Conservation (phyloP, 2,113 vertebrate species). For the Hippoglossus stenolepis region DNA sequence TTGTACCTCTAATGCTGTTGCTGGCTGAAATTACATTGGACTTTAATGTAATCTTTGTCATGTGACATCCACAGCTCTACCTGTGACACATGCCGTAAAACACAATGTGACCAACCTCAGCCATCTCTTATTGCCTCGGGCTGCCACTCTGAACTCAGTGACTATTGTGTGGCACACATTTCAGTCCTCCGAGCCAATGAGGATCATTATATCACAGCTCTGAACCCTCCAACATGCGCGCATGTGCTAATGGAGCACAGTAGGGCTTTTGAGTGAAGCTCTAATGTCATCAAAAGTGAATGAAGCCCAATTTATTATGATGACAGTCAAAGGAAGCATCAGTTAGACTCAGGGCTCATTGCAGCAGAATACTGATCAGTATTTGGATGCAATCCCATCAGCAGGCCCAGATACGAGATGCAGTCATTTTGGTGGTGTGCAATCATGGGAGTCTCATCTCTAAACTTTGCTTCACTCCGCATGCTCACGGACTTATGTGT, state of each 20-base stretch:
- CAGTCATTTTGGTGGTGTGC: conserved; percentile 16
- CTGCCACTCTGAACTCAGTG: conserved; percentile 11
- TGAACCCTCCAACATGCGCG: conserved; percentile 42
- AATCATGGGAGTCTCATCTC: conserved; percentile 37
- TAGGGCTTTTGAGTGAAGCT: conserved; percentile 41
- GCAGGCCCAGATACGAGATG: conserved; percentile 34
- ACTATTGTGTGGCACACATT: neutral
- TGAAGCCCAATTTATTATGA: conserved; percentile 63
- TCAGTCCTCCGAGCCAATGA: conserved; percentile 12
- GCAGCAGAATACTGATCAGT: conserved; percentile 47
- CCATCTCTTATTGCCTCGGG: neutral
- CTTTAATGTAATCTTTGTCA: neutral
- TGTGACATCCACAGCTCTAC: neutral
- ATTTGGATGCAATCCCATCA: conserved; percentile 49
- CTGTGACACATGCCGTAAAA: neutral
- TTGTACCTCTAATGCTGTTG: too few relatives aligned
- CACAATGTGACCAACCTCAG: neutral
- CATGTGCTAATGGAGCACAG: conserved; percentile 37
- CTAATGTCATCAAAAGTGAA: conserved; percentile 59
- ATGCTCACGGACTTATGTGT: conserved; percentile 26
- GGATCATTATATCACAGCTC: conserved; percentile 40
- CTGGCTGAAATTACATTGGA: too few relatives aligned
- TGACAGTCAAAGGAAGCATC: conserved; percentile 57
- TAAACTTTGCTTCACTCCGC: conserved; percentile 29
- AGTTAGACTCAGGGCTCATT: conserved; percentile 37